phyloP scores from a whole-genome alignment of 2,888 invertebrate genomes.

The Drosophila subsilvestris region DNA sequence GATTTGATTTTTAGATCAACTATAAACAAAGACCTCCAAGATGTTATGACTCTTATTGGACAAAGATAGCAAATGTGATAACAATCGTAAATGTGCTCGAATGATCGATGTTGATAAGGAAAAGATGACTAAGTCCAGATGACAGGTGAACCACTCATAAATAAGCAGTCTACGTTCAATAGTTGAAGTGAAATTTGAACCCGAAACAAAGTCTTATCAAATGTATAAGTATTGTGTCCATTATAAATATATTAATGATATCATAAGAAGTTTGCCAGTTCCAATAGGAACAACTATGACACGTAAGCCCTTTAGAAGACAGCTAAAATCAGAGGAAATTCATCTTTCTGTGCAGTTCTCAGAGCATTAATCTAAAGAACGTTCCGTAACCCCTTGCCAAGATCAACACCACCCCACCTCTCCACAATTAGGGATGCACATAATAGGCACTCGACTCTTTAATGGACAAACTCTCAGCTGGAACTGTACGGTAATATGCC shows the following conservation, averaged over 20 bases:
- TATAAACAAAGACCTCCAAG: not conserved
- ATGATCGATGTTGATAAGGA: constrained; percentile 32
- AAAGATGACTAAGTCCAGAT: constrained; percentile 28
- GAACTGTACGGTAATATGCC: constrained; percentile 36
- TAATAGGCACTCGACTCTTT: constrained; percentile 45
- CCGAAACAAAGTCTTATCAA: not conserved
- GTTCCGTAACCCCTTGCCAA: constrained; percentile 25
- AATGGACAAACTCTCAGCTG: constrained; percentile 40
- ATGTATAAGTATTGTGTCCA: not conserved
- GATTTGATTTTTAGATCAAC: not conserved
- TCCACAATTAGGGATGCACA: constrained; percentile 39
- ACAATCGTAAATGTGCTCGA: constrained; percentile 13
- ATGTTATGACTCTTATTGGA: constrained; percentile 15
- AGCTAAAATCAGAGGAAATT: not conserved
- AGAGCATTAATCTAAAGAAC: constrained; percentile 5
- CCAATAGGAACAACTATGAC: not conserved
- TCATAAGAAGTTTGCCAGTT: not conserved
- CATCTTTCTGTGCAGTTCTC: not conserved
- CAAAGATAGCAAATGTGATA: constrained; percentile 12
- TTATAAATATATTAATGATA: not conserved
- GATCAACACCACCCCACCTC: not conserved
- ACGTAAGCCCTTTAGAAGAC: not conserved
- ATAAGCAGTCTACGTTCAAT: not conserved
- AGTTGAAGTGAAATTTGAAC: not conserved
- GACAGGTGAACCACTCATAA: constrained; percentile 12